A percentile compares a stretch with the other conserved stretches of the same genome.
These are phyloP conservation scores for Acholoe squamosa DNA, from an alignment of 2,888 invertebrate species.

Conservation along the genomic window DNA sequence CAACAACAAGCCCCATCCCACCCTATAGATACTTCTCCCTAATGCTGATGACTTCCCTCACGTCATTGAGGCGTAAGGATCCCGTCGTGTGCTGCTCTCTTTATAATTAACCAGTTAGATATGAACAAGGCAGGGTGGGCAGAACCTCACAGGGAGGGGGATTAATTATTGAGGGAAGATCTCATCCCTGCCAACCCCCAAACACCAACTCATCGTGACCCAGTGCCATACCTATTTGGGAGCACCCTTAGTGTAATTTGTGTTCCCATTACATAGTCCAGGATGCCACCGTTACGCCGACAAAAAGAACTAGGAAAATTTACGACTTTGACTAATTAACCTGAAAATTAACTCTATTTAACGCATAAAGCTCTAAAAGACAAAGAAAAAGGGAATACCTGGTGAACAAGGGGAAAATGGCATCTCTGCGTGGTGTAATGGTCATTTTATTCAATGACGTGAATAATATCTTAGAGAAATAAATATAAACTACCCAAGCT, in stretches of 20 bases:
- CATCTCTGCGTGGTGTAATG: too few relatives aligned
- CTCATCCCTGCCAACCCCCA: not conserved
- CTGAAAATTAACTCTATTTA: too few relatives aligned
- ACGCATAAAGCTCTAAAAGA: too few relatives aligned
- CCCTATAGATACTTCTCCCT: not conserved
- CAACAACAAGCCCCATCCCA: too few relatives aligned
- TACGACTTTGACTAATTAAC: not conserved
- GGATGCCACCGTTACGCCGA: not conserved
- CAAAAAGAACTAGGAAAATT: not conserved
- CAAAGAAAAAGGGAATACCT: too few relatives aligned
- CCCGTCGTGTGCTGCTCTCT: not conserved
- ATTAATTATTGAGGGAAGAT: not conserved
- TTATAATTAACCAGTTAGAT: constrained; percentile 11
- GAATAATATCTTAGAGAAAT: too few relatives aligned
- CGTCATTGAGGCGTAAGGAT: not conserved
- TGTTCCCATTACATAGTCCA: not conserved
- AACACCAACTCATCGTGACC: not conserved
- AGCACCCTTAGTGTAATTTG: not conserved
- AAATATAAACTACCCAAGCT: too few relatives aligned
- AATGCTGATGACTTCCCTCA: not conserved
- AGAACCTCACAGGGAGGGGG: not conserved
- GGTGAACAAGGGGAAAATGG: too few relatives aligned
- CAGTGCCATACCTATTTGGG: not conserved
- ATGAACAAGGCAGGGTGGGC: not conserved
- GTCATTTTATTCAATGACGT: too few relatives aligned